These are phyloP conservation scores for Jacana jacana DNA, from an alignment of 2,113 vertebrate species.

Conservation along the genomic window DNA sequence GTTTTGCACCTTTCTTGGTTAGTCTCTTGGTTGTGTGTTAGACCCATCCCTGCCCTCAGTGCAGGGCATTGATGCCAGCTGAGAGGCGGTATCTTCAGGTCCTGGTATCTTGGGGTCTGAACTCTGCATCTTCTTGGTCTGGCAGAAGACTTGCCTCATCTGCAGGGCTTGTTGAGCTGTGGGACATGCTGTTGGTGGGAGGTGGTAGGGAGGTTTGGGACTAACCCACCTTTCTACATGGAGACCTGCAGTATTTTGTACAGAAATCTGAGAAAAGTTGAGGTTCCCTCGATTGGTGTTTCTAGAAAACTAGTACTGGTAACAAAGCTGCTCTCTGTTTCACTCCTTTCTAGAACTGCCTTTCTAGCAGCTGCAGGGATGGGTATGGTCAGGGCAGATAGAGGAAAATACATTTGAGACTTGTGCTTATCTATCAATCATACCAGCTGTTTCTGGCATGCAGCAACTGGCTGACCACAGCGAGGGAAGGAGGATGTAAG, in stretches of 20 bases:
- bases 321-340: neutral
- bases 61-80: rapidly evolving
- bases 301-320: neutral
- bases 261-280: neutral
- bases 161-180: neutral
- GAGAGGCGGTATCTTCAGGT: neutral
- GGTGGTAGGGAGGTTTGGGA: neutral
- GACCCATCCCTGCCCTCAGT: rapidly evolving
- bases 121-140: neutral
- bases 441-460: conserved; percentile 37
- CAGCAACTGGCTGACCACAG: conserved; percentile 50
- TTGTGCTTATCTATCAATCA: conserved; percentile 10
- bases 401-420: neutral
- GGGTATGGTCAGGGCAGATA: conserved; percentile 10
- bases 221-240: neutral
- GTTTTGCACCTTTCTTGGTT: neutral
- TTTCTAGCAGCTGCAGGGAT: neutral
- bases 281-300: neutral
- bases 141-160: neutral
- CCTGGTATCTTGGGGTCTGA: rapidly evolving
- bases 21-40: neutral
- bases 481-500: conserved; percentile 22
- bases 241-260: neutral
- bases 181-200: neutral
- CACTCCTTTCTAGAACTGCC: neutral